Percentiles rank a stretch among this genome's conserved stretches.
Evolutionary conservation across 2,797 vertebrate genomes (phyloP).

Genomic region (Myotis planiceps): DNA sequence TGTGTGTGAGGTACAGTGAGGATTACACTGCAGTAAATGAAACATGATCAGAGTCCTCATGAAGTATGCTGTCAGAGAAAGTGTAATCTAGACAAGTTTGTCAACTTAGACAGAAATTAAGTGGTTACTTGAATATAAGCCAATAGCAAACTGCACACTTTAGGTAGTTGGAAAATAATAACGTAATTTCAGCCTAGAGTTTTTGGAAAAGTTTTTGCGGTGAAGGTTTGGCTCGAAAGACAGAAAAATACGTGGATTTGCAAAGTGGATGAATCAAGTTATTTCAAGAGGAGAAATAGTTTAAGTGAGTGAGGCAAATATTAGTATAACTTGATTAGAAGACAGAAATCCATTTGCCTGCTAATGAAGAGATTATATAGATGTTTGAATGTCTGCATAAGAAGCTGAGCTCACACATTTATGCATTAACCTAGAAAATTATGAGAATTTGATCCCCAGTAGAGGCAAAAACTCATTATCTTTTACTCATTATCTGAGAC

Average conservation of each 20-base stretch:
- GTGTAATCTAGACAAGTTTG: not conserved
- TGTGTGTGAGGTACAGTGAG: not conserved
- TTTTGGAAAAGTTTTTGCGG: not conserved
- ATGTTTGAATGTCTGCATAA: not conserved
- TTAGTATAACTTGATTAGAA: not conserved
- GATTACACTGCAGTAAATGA: not conserved
- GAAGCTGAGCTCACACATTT: not conserved
- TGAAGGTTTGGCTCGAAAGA: not conserved
- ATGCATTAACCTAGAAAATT: conserved; percentile 15
- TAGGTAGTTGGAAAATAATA: not conserved
- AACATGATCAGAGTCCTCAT: not conserved
- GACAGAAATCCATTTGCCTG: conserved; percentile 20
- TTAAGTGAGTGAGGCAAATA: not conserved
- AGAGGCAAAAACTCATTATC: conserved; percentile 4
- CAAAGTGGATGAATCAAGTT: not conserved
- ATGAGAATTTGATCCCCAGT: not conserved
- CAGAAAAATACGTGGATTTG: not conserved
- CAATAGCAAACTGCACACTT: not conserved
- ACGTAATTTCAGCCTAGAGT: not conserved
- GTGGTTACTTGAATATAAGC: not conserved
- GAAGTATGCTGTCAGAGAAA: not conserved
- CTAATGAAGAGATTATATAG: not conserved
- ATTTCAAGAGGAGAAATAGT: conserved; percentile 44
- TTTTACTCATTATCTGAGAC: not conserved
- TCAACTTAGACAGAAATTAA: not conserved